Conservation (phyloP, 2,888 invertebrate species). For the Dynastes tityus region DNA sequence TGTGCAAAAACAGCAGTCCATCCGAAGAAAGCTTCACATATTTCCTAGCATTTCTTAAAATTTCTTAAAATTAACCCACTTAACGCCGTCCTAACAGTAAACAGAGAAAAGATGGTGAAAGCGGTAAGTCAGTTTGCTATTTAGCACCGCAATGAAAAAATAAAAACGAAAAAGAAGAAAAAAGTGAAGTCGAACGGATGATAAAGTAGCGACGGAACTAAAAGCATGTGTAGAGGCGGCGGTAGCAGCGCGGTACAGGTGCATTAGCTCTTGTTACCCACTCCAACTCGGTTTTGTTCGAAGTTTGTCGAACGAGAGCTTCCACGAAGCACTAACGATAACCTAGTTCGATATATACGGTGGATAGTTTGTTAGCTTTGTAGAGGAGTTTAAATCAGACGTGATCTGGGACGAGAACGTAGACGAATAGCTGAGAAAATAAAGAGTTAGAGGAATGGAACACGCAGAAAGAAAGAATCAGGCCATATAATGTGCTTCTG, state of each 20-base stretch:
- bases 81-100: too few species aligned
- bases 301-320: background rate
- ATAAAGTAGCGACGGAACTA: too few species aligned
- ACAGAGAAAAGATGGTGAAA: too few species aligned
- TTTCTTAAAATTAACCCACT: too few species aligned
- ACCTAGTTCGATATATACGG: background rate
- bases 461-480: background rate
- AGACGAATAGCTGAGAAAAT: background rate
- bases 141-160: background rate
- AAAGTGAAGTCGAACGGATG: background rate
- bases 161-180: background rate
- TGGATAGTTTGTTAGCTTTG: background rate
- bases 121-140: too few species aligned
- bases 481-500: background rate
- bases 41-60: too few species aligned
- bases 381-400: conserved; percentile 1
- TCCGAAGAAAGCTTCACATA: too few species aligned
- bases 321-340: background rate
- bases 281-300: background rate
- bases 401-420: background rate
- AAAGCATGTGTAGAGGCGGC: background rate
- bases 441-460: background rate
- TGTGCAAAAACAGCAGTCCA: too few species aligned
- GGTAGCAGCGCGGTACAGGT: background rate
- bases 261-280: conserved; percentile 9